Evolutionary conservation across 2,888 invertebrate species (phyloP).

Genomic region (Sisyra terminalis): DNA sequence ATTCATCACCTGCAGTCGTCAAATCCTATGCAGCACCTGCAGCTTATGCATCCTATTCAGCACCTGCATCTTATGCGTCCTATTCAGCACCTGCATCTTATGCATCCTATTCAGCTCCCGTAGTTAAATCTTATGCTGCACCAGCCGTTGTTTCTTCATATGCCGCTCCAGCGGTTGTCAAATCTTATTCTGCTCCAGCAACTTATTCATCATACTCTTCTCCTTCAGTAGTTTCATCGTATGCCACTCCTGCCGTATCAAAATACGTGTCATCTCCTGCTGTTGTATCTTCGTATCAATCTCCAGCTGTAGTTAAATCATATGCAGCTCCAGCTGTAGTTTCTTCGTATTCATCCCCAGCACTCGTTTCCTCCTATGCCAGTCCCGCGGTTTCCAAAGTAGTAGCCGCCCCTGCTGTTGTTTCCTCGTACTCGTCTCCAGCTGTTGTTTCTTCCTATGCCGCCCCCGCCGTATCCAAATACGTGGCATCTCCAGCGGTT

Average conservation of each 20-base stretch:
- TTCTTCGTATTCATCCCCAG: conserved; percentile 24
- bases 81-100: conserved; percentile 9
- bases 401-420: background rate
- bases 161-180: conserved; percentile 19
- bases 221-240: conserved; percentile 10
- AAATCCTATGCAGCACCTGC: conserved; percentile 8
- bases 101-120: conserved; percentile 13
- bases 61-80: conserved; percentile 14
- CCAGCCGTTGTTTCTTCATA: conserved; percentile 7
- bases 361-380: conserved; percentile 14
- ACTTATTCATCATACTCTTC: conserved; percentile 7
- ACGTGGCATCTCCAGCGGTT: conserved; percentile 7
- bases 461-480: conserved; percentile 8
- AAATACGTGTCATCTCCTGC: conserved; percentile 6
- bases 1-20: conserved; percentile 4
- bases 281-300: conserved; percentile 6
- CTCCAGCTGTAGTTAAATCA: conserved; percentile 13
- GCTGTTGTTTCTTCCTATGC: conserved; percentile 14
- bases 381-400: background rate
- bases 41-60: conserved; percentile 7
- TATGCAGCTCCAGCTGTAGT: conserved; percentile 16
- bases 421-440: conserved; percentile 15
- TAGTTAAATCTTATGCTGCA: conserved; percentile 11
- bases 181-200: conserved; percentile 18
- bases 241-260: conserved; percentile 9